Evolutionary conservation across 1,140 invertebrate genomes (phyloP), one percentile per base, ranked within the genome.

Genomic region (Euwallacea similis): DNA sequence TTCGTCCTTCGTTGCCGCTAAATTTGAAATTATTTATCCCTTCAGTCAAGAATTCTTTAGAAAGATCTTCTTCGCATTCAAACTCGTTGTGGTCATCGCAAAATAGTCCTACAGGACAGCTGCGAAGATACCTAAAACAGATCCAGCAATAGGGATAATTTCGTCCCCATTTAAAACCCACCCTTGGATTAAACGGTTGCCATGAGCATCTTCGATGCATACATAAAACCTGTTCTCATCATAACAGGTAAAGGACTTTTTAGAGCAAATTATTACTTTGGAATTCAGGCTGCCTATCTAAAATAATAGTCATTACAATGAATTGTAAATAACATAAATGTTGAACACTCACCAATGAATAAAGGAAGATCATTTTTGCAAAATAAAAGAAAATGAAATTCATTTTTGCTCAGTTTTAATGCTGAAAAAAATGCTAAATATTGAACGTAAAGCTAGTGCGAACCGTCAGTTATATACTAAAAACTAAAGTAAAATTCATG

Each of bases 21-120:
- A 62, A 69, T 15, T 69, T 62, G 43, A 63, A 54, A 11, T 42
- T 2, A 47, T 56, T 21, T 11, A 3, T 46, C 21, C 59, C 9
- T 11, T 69, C 67, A n/a, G 47, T 62, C 21, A 69, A 16, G 54
- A 54, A 69, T 54, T 69, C 67, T 9, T 13, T 63, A 6, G 67
- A 62, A 42, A 69, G 50, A 16, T 58, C 61, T 50, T 68, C 55
- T 41, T 69, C 67, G 47, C 56, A 58, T 33, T 44, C 41, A 21
- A 42, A 54, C 54, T 63, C 67, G 42, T 69, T 69, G 15, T 10
- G 8, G 11, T 69, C 67, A 46, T 55, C 54, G n/a, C 67, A 69
- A 8, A 62, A 7, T 2, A 59, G 11, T 2, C 67, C 67, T 44
- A 42, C n/a, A 7, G 67, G 67, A 42, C 67, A 69, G 41, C 2